These are phyloP conservation scores for Guaruba guarouba DNA, from an alignment of 2,113 vertebrate genomes.

Conservation along the genomic window DNA sequence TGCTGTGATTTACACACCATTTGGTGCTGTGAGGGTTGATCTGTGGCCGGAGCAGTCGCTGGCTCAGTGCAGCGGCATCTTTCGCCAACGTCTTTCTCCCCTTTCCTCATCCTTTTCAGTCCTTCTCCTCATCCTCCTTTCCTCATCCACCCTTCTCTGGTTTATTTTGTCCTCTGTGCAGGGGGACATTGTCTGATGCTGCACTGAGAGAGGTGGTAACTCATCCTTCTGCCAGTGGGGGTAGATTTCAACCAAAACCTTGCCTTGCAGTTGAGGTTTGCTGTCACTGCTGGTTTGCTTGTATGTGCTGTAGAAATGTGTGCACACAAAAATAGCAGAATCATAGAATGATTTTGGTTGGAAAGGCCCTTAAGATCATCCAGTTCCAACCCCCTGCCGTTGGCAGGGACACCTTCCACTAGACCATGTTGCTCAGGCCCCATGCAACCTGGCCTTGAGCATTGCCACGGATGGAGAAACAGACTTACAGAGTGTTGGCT, in stretches of 20 bases:
- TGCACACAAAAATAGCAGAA: not conserved
- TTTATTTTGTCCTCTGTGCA: not conserved
- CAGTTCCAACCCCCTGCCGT: not conserved
- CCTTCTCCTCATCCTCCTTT: not conserved
- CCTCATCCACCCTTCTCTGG: not conserved
- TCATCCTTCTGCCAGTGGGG: not conserved
- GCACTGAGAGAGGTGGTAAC: not conserved
- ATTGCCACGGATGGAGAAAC: not conserved
- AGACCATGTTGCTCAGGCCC: not conserved
- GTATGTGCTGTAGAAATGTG: accelerated
- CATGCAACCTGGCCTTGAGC: not conserved
- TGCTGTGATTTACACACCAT: accelerated
- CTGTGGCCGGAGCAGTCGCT: accelerated
- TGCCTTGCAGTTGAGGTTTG: not conserved
- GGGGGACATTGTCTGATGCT: not conserved
- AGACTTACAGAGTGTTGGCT: accelerated
- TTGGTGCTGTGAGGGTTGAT: not conserved
- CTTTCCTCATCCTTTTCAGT: not conserved
- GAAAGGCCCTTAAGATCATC: not conserved
- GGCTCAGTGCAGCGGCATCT: accelerated
- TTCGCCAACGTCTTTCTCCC: not conserved
- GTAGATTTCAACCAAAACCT: not conserved
- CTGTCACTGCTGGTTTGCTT: not conserved
- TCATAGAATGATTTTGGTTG: not conserved
- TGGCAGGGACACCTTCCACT: not conserved